Evolutionary conservation across 2,888 invertebrate genomes (phyloP).

Genomic region (Pristionchus maxplancki): DNA sequence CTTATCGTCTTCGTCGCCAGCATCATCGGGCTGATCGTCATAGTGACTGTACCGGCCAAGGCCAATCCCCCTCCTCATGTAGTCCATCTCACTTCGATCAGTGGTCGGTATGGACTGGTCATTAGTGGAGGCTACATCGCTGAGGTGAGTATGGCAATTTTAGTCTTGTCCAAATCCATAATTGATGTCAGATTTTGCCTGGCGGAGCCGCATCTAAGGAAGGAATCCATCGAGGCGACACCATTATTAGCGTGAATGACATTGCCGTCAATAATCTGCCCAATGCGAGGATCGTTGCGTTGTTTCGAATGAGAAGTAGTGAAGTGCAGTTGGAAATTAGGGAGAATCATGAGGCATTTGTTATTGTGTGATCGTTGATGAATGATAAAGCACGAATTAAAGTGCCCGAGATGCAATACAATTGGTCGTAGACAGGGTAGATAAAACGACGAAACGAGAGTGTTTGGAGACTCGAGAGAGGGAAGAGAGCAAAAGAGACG

Average conservation of each 20-base stretch:
- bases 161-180: not conserved
- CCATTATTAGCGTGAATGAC: not conserved
- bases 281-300: too few relatives aligned
- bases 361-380: too few relatives aligned
- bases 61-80: too few relatives aligned
- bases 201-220: not conserved
- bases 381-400: too few relatives aligned
- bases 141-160: not conserved
- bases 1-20: too few relatives aligned
- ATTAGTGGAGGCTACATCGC: not conserved
- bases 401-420: too few relatives aligned
- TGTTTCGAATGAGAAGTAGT: too few relatives aligned
- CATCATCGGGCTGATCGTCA: not conserved
- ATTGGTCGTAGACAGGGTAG: too few relatives aligned
- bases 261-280: too few relatives aligned
- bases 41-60: not conserved
- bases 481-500: not conserved
- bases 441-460: not conserved
- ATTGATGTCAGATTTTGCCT: not conserved
- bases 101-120: not conserved
- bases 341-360: too few relatives aligned
- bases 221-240: not conserved
- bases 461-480: not conserved
- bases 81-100: not conserved
- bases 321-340: too few relatives aligned